phyloP scores from a whole-genome alignment of 2,797 vertebrate species.

The Nannoperca obscura region DNA sequence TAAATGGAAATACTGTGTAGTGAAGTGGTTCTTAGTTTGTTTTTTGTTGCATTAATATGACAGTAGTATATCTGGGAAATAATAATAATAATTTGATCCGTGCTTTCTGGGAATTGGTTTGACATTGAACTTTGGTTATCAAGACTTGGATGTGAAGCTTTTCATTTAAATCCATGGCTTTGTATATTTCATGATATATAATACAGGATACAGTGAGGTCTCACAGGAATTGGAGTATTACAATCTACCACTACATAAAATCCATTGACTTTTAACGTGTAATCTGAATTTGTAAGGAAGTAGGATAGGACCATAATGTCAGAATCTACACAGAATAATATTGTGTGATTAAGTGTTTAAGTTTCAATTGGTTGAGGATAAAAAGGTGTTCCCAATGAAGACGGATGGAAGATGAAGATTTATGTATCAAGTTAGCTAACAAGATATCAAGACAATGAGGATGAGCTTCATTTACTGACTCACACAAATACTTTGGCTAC shows the following conservation, averaged over 20 bases:
- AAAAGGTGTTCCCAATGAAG: background rate
- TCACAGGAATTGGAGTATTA: background rate
- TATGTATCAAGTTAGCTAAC: background rate
- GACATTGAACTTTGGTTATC: background rate
- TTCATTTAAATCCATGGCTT: background rate
- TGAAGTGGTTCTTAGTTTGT: background rate
- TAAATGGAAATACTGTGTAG: slow-evolving; percentile 28
- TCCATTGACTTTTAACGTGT: too few species aligned
- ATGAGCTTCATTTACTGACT: background rate
- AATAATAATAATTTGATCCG: background rate
- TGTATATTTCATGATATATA: background rate
- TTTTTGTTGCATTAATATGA: background rate
- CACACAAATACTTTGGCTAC: background rate
- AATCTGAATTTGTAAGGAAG: background rate
- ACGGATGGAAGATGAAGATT: background rate
- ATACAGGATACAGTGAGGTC: background rate
- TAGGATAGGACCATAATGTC: background rate
- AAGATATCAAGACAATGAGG: background rate
- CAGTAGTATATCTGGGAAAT: too few species aligned
- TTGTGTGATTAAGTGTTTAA: background rate
- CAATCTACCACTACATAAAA: too few species aligned
- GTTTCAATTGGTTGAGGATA: too few species aligned
- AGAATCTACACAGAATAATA: background rate
- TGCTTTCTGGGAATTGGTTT: background rate
- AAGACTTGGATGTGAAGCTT: background rate